Percentiles rank a stretch among this genome's conserved stretches.
Conservation (phyloP, 2,113 vertebrate species). For the Erythrolamprus reginae region DNA sequence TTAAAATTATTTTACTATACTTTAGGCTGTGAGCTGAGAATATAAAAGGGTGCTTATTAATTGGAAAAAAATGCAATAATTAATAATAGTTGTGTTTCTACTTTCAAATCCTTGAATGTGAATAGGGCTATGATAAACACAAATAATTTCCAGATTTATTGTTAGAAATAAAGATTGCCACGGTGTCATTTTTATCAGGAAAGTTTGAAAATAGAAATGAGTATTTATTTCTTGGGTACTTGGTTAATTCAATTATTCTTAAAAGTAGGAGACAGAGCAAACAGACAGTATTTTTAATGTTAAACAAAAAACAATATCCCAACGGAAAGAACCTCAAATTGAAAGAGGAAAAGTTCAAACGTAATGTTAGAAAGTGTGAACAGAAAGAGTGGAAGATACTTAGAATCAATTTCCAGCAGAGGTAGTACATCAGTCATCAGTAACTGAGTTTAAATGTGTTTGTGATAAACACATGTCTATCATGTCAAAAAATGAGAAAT, state of each 20-base stretch:
- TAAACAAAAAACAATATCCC: neutral
- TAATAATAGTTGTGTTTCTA: neutral
- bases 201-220: neutral
- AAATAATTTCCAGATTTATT: neutral
- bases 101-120: neutral
- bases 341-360: neutral
- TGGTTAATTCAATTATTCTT: neutral
- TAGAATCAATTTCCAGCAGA: neutral
- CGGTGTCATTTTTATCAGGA: neutral
- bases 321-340: neutral
- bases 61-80: neutral
- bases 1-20: neutral
- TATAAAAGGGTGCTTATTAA: neutral
- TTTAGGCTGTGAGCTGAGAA: neutral
- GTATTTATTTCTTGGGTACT: neutral
- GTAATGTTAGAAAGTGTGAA: neutral
- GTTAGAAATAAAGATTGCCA: neutral
- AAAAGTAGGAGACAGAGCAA: neutral
- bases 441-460: neutral
- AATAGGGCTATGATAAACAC: neutral
- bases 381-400: neutral
- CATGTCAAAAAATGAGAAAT: neutral
- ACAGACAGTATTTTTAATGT: neutral
- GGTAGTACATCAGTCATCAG: neutral
- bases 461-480: neutral